Evolutionary conservation across 1,140 invertebrate species (phyloP), one percentile per base, ranked within the genome.

Genomic region (Agrilus planipennis): DNA sequence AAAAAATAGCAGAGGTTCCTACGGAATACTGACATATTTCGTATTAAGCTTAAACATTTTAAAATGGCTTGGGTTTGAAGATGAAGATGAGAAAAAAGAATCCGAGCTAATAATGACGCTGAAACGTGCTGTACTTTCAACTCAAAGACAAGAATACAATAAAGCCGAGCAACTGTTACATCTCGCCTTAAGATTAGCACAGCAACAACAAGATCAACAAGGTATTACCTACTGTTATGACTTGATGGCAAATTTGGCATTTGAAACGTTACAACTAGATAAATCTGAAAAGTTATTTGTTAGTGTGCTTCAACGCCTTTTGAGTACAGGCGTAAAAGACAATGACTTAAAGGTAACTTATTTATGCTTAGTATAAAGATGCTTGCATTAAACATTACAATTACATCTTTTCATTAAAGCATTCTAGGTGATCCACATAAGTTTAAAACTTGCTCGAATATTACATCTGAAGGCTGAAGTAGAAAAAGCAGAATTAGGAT

Each of bases 221-320:
- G 88, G 79, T 18, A 67, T 89, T 34, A 82, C 84, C 6, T 91
- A 92, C 52, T 78, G 92, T 41, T 91, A 84, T 58, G 89, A 94
- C 69, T 53, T 89, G 4, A 77, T 96, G 75, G 90, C 89, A 4
- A 92, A 94, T 67, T 66, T 93, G 31, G 87, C 89, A 11, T 76
- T 89, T 54, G 71, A 84, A 51, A 66, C 68, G 34, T 75, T 76
- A 30, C 71, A 92, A 43, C 77, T 79, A 51, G 66, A 75, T 46
- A 91, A 90, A 64, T 87, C 90, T 5, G 82, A 93, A 59, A 74
- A 74, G 39, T 61, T 95, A 16, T 94, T 89, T 67, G 69, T 81
- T 10, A 72, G 73, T 34, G 84, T 92, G 2, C 77, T 91, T 64
- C 77, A 84, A 60, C 73, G 81, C 49, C 64, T 89, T 23, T 64